Evolutionary conservation across 1,140 invertebrate genomes (phyloP), one percentile per base, ranked within the genome.

Genomic region (Diploscapter pachys): DNA sequence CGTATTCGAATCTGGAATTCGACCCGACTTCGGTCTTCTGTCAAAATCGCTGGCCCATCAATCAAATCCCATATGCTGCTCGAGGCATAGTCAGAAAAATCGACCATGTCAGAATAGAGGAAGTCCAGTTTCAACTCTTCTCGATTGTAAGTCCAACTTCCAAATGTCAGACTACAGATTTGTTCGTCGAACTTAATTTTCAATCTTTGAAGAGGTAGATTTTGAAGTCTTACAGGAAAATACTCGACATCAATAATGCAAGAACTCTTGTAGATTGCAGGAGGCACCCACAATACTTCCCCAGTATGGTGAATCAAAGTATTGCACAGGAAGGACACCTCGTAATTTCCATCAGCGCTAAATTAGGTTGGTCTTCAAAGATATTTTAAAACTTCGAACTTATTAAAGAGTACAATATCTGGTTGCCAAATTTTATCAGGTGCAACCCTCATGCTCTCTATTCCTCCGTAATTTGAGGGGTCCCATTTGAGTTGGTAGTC

Each of bases 401-500:
- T 99, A 89, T 99, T 99, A 87, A 99, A 99, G 56, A 99, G 90
- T 51, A 99, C 96, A 82, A 99, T 97, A 87, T 99, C 97, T 4
- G 97, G 96, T 86, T 96, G 96, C 96, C 96, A 99, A 71, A 99
- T 95, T 90, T 97, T 97, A 87, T 98, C 95, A 13, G 95, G 95
- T 49, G 94, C 93, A 77, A 99, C 90, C 78, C 96, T 90, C 53
- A 99, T 90, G 31, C 96, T 93, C 51, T 91, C 91, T 76, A 99
- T 99, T 63, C 94, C 94, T 63, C 95, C 95, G 85, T 98, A 99
- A 87, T 98, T 93, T 71, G 93, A 92, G 83, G 96, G 93, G 84
- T 98, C 93, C 97, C 96, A 99, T 86, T 91, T 91, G 80, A 99
- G 88, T 87, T 99, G 96, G 88, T 97, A 98, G 87, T 99, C 96